A percentile compares a stretch with the other conserved stretches of the same genome.
Evolutionary conservation across 2,888 invertebrate species (phyloP).

Genomic region (Nomada fucata): DNA sequence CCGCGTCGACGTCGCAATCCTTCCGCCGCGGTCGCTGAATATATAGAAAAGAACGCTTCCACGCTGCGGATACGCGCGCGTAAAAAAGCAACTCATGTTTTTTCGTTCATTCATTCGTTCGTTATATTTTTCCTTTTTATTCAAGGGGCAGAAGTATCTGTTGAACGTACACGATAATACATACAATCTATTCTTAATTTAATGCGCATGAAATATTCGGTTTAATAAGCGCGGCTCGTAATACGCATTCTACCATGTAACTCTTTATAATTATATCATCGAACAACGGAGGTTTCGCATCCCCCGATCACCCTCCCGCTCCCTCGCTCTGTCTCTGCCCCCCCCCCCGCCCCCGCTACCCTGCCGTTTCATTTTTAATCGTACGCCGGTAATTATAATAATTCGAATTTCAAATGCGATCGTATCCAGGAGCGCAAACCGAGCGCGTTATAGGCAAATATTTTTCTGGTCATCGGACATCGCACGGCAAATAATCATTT

Average conservation of each 20-base stretch:
- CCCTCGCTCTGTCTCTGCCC: neutral
- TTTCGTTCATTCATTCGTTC: neutral
- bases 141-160: slow-evolving; percentile 6
- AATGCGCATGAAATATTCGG: slow-evolving; percentile 53
- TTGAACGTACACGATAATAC: slow-evolving; percentile 14
- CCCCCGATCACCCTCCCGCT: neutral
- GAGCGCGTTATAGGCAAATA: slow-evolving; percentile 46
- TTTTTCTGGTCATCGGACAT: slow-evolving; percentile 58
- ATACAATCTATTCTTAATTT: slow-evolving; percentile 47
- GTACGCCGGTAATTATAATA: slow-evolving; percentile 54
- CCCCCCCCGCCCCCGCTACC: neutral
- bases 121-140: slow-evolving; percentile 14
- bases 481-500: slow-evolving; percentile 53
- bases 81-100: neutral
- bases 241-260: slow-evolving; percentile 53
- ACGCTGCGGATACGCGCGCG: neutral
- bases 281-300: slow-evolving; percentile 25
- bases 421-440: slow-evolving; percentile 19
- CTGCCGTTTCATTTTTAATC: slow-evolving; percentile 43
- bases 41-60: too few species aligned
- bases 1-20: slow-evolving; percentile 11
- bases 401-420: slow-evolving; percentile 61
- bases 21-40: neutral
- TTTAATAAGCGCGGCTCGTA: slow-evolving; percentile 44
- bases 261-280: slow-evolving; percentile 60